These are phyloP conservation scores for Stichodactyla helianthus DNA, from an alignment of 64 coral and sea anemone genomes.

Conservation along the genomic window DNA sequence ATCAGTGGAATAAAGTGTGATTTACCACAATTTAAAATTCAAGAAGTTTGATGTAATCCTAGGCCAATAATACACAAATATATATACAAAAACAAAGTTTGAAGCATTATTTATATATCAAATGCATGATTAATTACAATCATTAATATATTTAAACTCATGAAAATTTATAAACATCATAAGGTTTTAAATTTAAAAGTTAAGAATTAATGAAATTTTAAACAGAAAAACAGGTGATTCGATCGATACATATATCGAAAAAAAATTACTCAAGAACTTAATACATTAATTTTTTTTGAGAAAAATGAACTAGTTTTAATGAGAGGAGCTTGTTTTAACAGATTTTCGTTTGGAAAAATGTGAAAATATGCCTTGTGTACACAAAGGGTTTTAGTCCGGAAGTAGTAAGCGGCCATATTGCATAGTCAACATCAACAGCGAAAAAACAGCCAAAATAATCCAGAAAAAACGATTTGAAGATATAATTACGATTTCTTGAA, in stretches of 20 bases:
- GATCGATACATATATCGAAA: not conserved
- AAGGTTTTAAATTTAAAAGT: not conserved
- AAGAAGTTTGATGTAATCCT: not conserved
- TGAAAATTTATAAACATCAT: not conserved
- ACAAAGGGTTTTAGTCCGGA: slow-evolving; percentile 48
- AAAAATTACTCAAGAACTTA: not conserved
- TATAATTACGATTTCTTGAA: not conserved
- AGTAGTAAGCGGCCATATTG: slow-evolving; percentile 66
- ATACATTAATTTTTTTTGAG: not conserved
- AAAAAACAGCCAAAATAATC: not conserved
- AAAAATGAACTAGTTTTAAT: not conserved
- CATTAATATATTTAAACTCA: not conserved
- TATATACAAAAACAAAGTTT: not conserved
- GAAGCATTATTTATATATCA: not conserved
- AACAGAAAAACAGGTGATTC: not conserved
- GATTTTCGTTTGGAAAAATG: not conserved
- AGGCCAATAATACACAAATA: not conserved
- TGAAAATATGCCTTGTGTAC: slow-evolving; percentile 1
- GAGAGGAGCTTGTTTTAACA: not conserved
- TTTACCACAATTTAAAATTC: not conserved
- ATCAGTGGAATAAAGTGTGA: not conserved
- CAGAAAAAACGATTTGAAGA: not conserved
- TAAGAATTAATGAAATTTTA: not conserved
- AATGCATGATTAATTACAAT: not conserved
- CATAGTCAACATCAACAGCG: not conserved